Evolutionary conservation across 2,797 vertebrate genomes (phyloP).

Genomic region (Channallabes apus): DNA sequence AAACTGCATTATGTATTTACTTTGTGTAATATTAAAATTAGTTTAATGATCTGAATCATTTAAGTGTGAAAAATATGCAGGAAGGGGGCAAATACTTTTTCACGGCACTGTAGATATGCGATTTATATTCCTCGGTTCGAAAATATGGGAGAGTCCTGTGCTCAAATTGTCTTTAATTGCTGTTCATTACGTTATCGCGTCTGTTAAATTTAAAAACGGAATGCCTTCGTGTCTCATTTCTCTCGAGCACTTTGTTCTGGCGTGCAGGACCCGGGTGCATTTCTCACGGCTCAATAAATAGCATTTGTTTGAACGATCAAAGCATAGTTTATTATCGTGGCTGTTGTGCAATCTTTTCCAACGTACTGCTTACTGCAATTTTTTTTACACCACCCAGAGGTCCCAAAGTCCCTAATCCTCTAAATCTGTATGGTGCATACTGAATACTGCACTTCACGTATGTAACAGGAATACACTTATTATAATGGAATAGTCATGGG

Average conservation of each 20-base stretch:
- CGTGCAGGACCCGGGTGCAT: background rate
- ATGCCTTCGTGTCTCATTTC: slow-evolving; percentile 1
- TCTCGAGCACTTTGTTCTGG: background rate
- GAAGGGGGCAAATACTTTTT: too few species aligned
- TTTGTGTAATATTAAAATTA: too few species aligned
- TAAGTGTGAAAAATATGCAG: too few species aligned
- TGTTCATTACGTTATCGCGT: slow-evolving; percentile 17
- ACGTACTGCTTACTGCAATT: background rate
- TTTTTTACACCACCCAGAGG: background rate
- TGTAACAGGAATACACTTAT: background rate
- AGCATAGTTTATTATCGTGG: background rate
- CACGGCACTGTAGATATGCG: background rate
- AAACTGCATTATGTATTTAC: too few species aligned
- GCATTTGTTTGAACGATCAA: slow-evolving; percentile 3
- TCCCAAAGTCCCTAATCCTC: too few species aligned
- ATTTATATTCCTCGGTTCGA: background rate
- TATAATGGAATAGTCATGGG: background rate
- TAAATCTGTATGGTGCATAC: background rate
- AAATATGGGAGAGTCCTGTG: background rate
- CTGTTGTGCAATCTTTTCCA: background rate
- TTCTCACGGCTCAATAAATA: slow-evolving; percentile 16
- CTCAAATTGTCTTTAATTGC: background rate
- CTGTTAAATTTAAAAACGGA: slow-evolving; percentile 15
- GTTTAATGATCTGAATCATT: too few species aligned
- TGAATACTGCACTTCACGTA: too few species aligned